A percentile compares a stretch with the other conserved stretches of the same genome.
These are phyloP conservation scores for Alviniconcha strummeri DNA, from an alignment of 2,888 invertebrate species.

Conservation along the genomic window DNA sequence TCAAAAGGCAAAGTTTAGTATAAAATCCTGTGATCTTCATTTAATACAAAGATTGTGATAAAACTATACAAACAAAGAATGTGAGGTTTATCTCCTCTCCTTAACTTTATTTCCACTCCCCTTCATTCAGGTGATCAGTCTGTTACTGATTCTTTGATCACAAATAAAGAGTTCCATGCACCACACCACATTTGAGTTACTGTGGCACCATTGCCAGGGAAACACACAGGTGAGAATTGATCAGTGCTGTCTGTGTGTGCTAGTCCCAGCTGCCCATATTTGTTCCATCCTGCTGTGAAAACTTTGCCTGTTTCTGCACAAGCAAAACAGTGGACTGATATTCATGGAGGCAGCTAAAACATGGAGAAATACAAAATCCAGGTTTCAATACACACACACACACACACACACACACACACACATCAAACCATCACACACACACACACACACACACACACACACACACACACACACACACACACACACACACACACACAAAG, in stretches of 20 bases:
- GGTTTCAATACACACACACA: background rate
- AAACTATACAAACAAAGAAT: no score
- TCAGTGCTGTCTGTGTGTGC: conserved; percentile 53
- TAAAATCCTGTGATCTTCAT: no score
- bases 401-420: background rate
- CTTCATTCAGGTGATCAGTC: background rate
- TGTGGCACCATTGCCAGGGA: conserved; percentile 22
- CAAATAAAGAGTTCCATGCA: conserved; percentile 53
- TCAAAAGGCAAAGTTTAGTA: no score
- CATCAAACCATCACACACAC: no score
- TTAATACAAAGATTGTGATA: no score
- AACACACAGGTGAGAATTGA: conserved; percentile 47
- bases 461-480: no score
- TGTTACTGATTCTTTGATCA: conserved; percentile 14
- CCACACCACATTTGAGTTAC: conserved; percentile 50
- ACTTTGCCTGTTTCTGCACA: conserved; percentile 79
- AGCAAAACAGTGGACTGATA: no score
- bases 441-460: no score
- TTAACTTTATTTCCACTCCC: no score
- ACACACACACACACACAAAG: background rate
- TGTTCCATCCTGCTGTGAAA: conserved; percentile 88
- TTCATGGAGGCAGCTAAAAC: no score
- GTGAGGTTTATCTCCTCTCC: no score
- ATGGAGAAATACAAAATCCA: conserved; percentile 40
- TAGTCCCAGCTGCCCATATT: conserved; percentile 85